Evolutionary conservation across 1,140 invertebrate genomes (phyloP), one percentile per base, ranked within the genome.

Genomic region (Eubasilissa regina): DNA sequence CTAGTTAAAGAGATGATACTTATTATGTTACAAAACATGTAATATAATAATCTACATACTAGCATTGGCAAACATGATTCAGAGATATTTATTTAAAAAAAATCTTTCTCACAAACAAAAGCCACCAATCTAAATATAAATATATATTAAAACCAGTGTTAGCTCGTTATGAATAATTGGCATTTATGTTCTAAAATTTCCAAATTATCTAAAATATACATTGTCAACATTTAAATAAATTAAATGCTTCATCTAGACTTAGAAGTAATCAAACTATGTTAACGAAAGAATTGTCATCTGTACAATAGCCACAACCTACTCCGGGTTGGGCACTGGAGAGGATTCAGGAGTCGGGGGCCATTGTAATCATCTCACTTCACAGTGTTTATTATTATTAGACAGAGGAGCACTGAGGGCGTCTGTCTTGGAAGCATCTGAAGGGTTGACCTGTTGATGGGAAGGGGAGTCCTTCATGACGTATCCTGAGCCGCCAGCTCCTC

Each of bases 291-390:
- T 58, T 25, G 47, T 58, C 25, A 53, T 35, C 25, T 35, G 25
- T 35, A 35, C 25, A 35, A 6, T 35, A 3, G 25, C 25, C 25
- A 35, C 25, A 35, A 35, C 21, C 51, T 56, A 75, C n/a, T 75
- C n/a, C 19, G 43, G 51, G 12, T 25, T 58, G 17, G 19, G 58
- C n/a, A 44, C 19, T 10, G 51, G 10, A 21, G 21, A 85, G 85
- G 85, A 84, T 19, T 75, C 60, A 15, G 17, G 43, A 8, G 66
- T 44, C n/a, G 10, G 45, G 45, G 43, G 45, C 15, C 3, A 45
- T 75, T 80, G 90, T 91, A 94, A 95, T 95, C 94, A 95, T 92
- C 94, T 95, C 91, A 95, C 94, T 91, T 95, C 93, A 90, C 94
- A 94, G 89, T 94, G 93, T 91, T 95, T 94, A 85, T 92, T 93